A percentile compares a stretch with the other conserved stretches of the same genome.
Conservation (phyloP, 2,797 vertebrate species). For the Diplodus puntazzo region DNA sequence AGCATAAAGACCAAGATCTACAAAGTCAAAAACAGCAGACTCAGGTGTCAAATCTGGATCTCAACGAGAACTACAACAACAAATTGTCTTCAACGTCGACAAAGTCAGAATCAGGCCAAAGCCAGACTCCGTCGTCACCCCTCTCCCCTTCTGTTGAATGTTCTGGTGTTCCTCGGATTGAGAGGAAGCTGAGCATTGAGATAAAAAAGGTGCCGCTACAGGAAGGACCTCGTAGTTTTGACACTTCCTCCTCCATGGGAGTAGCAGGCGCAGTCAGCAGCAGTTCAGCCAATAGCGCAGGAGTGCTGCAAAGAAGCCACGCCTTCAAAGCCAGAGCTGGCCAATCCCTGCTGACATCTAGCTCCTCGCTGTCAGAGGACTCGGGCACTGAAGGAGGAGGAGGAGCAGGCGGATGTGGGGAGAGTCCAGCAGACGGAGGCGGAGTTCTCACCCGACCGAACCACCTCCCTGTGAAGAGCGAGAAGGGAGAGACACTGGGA, state of each 20-base stretch:
- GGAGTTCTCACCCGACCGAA: constrained; percentile 87
- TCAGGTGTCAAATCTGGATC: constrained; percentile 83
- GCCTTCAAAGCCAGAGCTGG: constrained; percentile 91
- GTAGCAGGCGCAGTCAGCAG: constrained; percentile 33
- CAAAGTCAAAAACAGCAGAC: constrained; percentile 74
- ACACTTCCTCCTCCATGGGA: constrained; percentile 78
- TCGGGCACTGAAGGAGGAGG: constrained; percentile 82
- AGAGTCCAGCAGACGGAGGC: constrained; percentile 64
- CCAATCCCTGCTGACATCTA: constrained; percentile 80
- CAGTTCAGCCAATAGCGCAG: constrained; percentile 54
- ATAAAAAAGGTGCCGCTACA: constrained; percentile 96
- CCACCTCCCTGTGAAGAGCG: constrained; percentile 89
- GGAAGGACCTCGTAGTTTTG: constrained; percentile 95
- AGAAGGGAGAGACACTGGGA: constrained; percentile 70
- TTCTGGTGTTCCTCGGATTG: constrained; percentile 85
- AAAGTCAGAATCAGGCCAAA: constrained; percentile 64
- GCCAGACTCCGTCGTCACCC: constrained; percentile 81
- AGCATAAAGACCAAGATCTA: constrained; percentile 68
- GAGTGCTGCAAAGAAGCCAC: constrained; percentile 88
- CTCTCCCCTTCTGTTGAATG: constrained; percentile 80
- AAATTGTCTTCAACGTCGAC: constrained; percentile 78
- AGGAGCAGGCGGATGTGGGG: constrained; percentile 75
- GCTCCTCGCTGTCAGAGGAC: constrained; percentile 87
- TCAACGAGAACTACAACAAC: constrained; percentile 93
- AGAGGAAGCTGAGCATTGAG: constrained; percentile 96